Base-by-base conservation (phyloP, 2,888 invertebrate species). In the Himalopsyche japonica region DNA sequence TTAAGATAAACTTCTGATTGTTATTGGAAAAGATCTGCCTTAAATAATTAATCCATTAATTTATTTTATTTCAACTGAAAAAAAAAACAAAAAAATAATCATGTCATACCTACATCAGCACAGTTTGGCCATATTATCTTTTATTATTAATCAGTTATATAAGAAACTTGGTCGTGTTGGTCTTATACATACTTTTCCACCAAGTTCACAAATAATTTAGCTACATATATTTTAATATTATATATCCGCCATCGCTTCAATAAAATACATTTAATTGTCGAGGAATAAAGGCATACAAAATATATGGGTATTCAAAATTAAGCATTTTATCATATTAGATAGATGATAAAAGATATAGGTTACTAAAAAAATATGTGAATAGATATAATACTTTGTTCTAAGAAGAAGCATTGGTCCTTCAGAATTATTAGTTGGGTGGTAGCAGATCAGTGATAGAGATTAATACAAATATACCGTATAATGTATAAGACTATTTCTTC, bases 351-450 rank as follows among this genome's bases (percentile, higher is more conserved):
- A 20, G 24, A 20, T 57, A 78, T 43, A 78, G n/a, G 43, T 37
- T 37, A 78, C 18, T 78, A 43, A 34, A 78, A 37, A 78, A 78
- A 37, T 79, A 79, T 79, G 30, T 24, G 79, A 79, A 27, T 79
- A 79, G 79, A 30, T 79, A 79, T 79, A 79, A 47, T 70, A 70
- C n/a, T 70, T 70, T 70, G 70, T 70, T 70, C 82, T 83, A 83
- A 32, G 80, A 82, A 83, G 80, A 83, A 83, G 83, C 83, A 76
- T 83, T 83, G 83, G 83, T 83, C 83, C 83, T 83, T 83, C 82
- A 49, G 34, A 70, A 70, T 70, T 70, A 70, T 70, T 70, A 70
- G 70, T 24, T 70, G 70, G 34, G 27, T 70, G 24, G 15, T 70
- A 70, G 70, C 70, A 70, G 70, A 77, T 18, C 77, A 43, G 77